Base-by-base conservation (phyloP, 2,888 invertebrate genomes). In the Epiblema foenella region DNA sequence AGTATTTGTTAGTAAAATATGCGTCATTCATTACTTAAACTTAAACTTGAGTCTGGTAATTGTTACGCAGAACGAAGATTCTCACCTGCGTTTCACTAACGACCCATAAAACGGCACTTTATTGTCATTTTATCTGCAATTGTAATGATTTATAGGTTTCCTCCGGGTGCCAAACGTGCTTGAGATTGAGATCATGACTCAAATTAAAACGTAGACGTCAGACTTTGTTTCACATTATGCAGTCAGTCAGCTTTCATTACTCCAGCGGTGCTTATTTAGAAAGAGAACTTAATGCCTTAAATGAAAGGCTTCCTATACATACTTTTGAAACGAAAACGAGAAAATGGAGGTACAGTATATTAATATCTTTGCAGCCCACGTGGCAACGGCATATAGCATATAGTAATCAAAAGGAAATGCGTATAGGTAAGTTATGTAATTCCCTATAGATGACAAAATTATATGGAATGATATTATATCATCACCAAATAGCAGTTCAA, bases 41-140 rank as follows among this genome's bases (percentile, higher is more conserved):
- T 42, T 42, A 2, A 4, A 42, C 1, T 42, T 15, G n/a, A 42
- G 15, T 42, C 64, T 51, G 18, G 63, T 24, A 17, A 52, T 62
- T 46, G 49, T 68, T 60, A 60, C 10, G n/a, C 49, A 69, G 39
- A 62, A 56, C 37, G 17, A 24, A 37, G 24, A 69, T 60, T 59
- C 58, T 64, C 58, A 42, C 51, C 58, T 58, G 58, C 49, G 64
- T 64, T 58, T 49, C 37, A 24, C 51, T 33, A 33, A 8, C 29
- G 64, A 9, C 58, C 29, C 58, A 65, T 64, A 69, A 64, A 51
- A 33, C 29, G 39, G 10, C 15, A 15, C 60, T 68, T 54, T 54
- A 68, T 68, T 42, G 18, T 68, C 29, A 33, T 58, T 69, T 64
- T 64, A 69, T 69, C 17, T 63, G 63, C 37, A n/a, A 39, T 58